Conservation (phyloP, 2,797 vertebrate genomes). For the Sylvilagus floridanus region DNA sequence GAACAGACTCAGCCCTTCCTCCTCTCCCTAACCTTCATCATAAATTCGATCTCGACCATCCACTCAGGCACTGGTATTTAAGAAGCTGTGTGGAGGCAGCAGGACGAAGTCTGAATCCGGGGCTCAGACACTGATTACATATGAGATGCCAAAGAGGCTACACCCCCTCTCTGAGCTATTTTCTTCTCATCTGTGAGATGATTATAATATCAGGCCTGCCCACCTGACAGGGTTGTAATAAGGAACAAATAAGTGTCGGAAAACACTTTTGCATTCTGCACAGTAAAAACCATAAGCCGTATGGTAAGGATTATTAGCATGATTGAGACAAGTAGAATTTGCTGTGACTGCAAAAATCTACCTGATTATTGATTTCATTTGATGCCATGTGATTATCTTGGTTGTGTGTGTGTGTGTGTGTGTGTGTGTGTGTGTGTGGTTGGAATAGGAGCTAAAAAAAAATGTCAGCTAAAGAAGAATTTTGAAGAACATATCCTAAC, state of each 20-base stretch:
- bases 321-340: background rate
- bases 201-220: background rate
- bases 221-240: background rate
- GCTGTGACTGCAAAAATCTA: background rate
- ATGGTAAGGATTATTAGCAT: background rate
- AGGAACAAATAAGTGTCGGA: background rate
- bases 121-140: background rate
- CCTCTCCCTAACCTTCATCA: background rate
- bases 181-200: background rate
- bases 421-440: no score
- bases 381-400: background rate
- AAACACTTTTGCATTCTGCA: background rate
- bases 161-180: background rate
- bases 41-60: no score
- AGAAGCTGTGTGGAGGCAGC: background rate
- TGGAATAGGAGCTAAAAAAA: background rate
- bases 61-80: background rate
- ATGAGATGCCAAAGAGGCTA: background rate
- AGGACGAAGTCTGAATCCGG: background rate
- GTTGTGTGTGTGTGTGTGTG: background rate
- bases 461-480: background rate
- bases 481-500: slow-evolving; percentile 14
- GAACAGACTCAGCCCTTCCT: background rate
- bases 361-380: background rate
- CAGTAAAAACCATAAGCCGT: background rate